These are phyloP conservation scores for Labrus mixtus DNA, from an alignment of 2,113 vertebrate genomes.

Conservation along the genomic window DNA sequence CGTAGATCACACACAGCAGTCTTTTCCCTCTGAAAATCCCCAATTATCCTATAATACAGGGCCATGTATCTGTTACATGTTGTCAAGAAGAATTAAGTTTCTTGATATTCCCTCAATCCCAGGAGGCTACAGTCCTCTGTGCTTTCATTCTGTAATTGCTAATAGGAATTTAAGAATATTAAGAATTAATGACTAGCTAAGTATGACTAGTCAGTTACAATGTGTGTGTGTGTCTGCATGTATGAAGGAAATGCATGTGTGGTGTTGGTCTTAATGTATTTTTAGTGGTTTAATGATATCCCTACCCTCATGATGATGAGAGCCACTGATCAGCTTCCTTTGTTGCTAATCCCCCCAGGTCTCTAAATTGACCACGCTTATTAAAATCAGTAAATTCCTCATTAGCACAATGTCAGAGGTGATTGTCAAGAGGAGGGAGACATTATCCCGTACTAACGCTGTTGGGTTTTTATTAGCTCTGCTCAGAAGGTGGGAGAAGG, in stretches of 20 bases:
- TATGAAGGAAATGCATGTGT: background rate
- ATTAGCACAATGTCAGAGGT: constrained; percentile 79
- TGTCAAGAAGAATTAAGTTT: constrained; percentile 70
- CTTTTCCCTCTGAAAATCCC: constrained; percentile 53
- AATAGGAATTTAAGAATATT: constrained; percentile 74
- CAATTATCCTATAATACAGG: constrained; percentile 66
- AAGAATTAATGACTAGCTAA: constrained; percentile 59
- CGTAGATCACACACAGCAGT: constrained; percentile 41
- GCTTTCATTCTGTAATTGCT: constrained; percentile 73
- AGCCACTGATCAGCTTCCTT: constrained; percentile 63
- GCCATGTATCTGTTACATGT: constrained; percentile 58
- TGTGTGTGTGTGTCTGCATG: constrained; percentile 8
- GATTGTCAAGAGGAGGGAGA: constrained; percentile 72
- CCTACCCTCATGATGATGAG: constrained; percentile 32
- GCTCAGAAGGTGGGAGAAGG: constrained; percentile 29
- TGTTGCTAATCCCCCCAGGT: constrained; percentile 70
- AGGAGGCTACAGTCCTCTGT: constrained; percentile 54
- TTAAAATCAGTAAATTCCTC: constrained; percentile 79
- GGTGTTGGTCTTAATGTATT: constrained; percentile 3
- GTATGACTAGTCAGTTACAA: constrained; percentile 30
- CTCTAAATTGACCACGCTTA: constrained; percentile 74
- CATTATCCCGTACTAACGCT: constrained; percentile 50
- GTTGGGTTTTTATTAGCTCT: constrained; percentile 61
- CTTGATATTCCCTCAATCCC: constrained; percentile 67
- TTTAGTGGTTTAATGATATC: constrained; percentile 56